A percentile compares a stretch with the other conserved stretches of the same genome.
phyloP scores from a whole-genome alignment of 53 echinoderm and acorn worm genomes.

The Holothuria scabra region DNA sequence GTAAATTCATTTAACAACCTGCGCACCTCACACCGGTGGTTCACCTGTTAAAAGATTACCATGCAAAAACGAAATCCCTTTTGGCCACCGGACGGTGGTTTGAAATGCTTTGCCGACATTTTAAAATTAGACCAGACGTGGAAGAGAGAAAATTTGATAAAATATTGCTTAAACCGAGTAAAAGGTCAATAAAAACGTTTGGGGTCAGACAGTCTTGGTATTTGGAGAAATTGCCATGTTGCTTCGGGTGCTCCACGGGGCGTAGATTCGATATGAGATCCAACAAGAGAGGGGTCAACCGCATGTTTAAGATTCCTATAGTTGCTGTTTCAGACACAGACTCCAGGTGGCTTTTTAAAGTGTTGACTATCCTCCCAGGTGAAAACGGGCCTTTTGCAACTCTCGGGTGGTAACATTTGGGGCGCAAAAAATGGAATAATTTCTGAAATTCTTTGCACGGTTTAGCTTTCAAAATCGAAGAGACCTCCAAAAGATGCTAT shows the following conservation, averaged over 20 bases:
- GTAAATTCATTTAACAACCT: no score
- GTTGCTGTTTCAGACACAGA: no score
- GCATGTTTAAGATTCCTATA: not conserved
- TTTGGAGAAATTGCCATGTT: constrained; percentile 16
- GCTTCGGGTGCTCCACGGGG: constrained; percentile 36
- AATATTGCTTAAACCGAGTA: constrained; percentile 19
- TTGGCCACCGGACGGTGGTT: constrained; percentile 24
- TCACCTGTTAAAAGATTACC: no score
- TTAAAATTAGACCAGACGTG: constrained; percentile 33
- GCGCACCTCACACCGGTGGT: no score
- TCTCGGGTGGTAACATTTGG: no score
- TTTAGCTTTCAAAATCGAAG: no score
- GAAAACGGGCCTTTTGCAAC: no score
- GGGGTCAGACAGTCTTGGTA: constrained; percentile 23
- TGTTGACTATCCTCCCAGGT: no score
- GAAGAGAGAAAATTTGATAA: constrained; percentile 22
- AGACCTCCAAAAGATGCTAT: no score
- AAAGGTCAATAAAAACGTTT: constrained; percentile 7
- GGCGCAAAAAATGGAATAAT: no score
- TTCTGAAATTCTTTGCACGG: no score
- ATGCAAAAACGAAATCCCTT: not conserved
- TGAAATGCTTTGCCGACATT: not conserved
- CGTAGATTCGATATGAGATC: constrained; percentile 25
- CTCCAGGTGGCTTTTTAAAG: no score
- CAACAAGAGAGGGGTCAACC: constrained; percentile 29